Evolutionary conservation across 2,797 vertebrate genomes (phyloP), one percentile per base, ranked within the genome.

Genomic region (Sarcoramphus papa): DNA sequence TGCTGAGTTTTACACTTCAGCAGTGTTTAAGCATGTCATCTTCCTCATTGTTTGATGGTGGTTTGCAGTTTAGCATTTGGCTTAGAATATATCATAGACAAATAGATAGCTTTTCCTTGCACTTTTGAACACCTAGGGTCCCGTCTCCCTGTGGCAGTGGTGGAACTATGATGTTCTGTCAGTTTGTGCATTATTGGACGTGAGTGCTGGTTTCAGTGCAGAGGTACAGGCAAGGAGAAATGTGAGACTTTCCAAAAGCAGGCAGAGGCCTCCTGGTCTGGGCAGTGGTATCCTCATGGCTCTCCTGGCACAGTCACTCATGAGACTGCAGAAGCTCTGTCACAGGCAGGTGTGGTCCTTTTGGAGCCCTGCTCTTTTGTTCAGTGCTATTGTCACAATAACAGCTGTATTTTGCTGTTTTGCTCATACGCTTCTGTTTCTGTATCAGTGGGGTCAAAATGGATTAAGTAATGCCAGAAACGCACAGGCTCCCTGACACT

Each of bases 71-170:
- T 70, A 67, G 30, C 31, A 21, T 68, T 92, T 83, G 28, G 37
- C 31, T 62, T 67, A 60, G 60, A 64, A 41, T 82, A 21, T 50
- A 20, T 82, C 7, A 31, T 7, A 70, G 59, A 76, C 12, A 82
- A 85, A 54, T 37, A 48, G 50, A 25, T 43, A 37, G 11, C 30
- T 92, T 65, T 43, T 37, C 60, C 40, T 76, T 82, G 41, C 18
- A 18, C 56, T 85, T 89, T 47, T 67, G 16, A 47, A 14, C 3
- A 24, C n/a, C 23, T 47, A 35, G 40, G 27, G 28, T 90, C 9
- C 20, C 0, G 0, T 67, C 31, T 92, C 31, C 60, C 30, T 47
- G 31, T 0, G 3, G 57, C 30, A 43, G 16, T 11, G 31, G 43
- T 64, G 33, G 37, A 90, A 60, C 27, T 48, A 12, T 24, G 57